phyloP scores from a whole-genome alignment of 2,113 vertebrate genomes.

The Pandion haliaetus region DNA sequence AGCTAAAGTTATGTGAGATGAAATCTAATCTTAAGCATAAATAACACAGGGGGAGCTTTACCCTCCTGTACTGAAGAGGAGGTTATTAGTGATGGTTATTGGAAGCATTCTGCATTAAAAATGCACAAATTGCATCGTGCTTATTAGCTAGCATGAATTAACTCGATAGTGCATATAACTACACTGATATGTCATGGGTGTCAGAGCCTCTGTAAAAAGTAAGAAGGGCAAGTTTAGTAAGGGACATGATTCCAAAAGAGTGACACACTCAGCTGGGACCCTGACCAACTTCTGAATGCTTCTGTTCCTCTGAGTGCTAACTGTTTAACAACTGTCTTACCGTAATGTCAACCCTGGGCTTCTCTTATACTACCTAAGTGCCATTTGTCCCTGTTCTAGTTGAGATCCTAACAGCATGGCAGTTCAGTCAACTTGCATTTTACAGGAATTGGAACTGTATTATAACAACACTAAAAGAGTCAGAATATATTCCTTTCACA shows the following conservation, averaged over 20 bases:
- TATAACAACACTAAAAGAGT: neutral
- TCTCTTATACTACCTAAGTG: neutral
- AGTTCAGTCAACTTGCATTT: neutral
- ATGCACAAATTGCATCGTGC: neutral
- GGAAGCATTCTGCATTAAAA: neutral
- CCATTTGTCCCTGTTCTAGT: neutral
- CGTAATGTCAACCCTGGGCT: neutral
- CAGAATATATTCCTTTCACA: neutral
- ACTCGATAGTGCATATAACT: neutral
- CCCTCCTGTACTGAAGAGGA: neutral
- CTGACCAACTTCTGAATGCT: neutral
- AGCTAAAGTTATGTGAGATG: neutral
- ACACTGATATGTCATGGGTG: neutral
- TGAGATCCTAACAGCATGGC: neutral
- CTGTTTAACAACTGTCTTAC: neutral
- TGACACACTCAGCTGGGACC: neutral
- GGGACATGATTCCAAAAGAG: neutral
- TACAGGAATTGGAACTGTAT: neutral
- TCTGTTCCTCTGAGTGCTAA: neutral
- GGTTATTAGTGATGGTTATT: neutral
- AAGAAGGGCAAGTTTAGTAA: neutral
- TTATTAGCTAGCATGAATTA: neutral
- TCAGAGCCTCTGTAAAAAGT: neutral
- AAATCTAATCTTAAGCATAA: neutral
- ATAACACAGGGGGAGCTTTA: neutral